Evolutionary conservation across 2,888 invertebrate genomes (phyloP), one percentile per base, ranked within the genome.

Genomic region (Andrena minutula): DNA sequence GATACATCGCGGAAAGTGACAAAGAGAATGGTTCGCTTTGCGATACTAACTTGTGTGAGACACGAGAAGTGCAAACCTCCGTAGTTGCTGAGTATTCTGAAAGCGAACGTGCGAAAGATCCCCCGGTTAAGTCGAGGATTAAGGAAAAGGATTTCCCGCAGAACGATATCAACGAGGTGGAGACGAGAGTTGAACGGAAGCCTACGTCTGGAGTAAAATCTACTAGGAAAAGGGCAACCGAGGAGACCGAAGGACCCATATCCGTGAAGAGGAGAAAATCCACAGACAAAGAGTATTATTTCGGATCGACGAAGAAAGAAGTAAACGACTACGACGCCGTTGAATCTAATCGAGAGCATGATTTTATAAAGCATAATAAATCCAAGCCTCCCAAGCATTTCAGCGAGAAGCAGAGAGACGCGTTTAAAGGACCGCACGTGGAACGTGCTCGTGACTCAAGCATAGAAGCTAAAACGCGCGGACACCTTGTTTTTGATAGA

Each of bases 1-100:
- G 66, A 5, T 73, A 74, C 0, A 10, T 69, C 28, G n/a, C 49
- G 0, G 86, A 87, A 76, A 87, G 76, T 0, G 72, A 86, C n/a
- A 85, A 86, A 68, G 85, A 89, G 12, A 83, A 87, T 56, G 75
- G 76, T 23, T 80, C 78, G 0, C 32, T 51, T 8, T 8, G 8
- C 1, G 41, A 30, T 28, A 51, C 12, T 16, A 74, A 66, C n/a
- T n/a, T 53, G 4, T 28, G 10, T 10, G n/a, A 53, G 4, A 4
- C 30, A 12, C 49, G 20, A 26, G 73, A 73, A 23, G 60, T 28
- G 0, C 20, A 73, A 4, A 23, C 49, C n/a, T 2, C 30, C 20
- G 0, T 23, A 2, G 16, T n/a, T 2, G 2, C 1, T 0, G 35
- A 35, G 47, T 20, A 47, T 35, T 47, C 58, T 1, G 68, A 28